phyloP scores from a whole-genome alignment of 2,113 vertebrate genomes.

The Oriolus oriolus region DNA sequence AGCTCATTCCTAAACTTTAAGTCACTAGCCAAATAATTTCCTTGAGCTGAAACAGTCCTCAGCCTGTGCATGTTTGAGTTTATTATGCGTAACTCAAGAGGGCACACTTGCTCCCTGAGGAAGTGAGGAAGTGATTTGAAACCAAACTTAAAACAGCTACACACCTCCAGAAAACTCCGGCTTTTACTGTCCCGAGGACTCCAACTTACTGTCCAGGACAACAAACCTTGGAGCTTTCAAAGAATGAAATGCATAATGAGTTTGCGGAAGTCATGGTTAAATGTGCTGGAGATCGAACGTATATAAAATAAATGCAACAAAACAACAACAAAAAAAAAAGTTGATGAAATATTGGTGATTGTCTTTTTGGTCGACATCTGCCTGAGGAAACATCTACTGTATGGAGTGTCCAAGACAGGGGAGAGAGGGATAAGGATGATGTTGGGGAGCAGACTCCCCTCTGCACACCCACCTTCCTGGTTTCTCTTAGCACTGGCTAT shows the following conservation, averaged over 20 bases:
- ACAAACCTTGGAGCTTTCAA: background rate
- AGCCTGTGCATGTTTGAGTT: background rate
- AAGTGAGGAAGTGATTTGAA: background rate
- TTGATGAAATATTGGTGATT: background rate
- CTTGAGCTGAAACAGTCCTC: background rate
- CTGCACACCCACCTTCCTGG: background rate
- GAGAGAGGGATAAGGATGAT: background rate
- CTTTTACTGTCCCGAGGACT: background rate
- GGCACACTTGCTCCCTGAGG: background rate
- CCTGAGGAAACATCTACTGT: background rate
- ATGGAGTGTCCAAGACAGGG: background rate
- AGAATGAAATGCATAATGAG: background rate
- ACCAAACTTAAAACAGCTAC: background rate
- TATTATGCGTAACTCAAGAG: background rate
- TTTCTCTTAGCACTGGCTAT: background rate
- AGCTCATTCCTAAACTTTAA: background rate
- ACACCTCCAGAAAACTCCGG: background rate
- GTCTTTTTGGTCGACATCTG: background rate
- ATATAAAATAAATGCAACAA: background rate
- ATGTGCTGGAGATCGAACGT: background rate
- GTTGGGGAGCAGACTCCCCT: background rate
- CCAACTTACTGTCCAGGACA: background rate
- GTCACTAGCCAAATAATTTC: background rate
- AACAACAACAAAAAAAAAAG: background rate
- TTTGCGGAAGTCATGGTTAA: background rate